Evolutionary conservation across 2,797 vertebrate genomes (phyloP).

Genomic region (Danio aesculapii): DNA sequence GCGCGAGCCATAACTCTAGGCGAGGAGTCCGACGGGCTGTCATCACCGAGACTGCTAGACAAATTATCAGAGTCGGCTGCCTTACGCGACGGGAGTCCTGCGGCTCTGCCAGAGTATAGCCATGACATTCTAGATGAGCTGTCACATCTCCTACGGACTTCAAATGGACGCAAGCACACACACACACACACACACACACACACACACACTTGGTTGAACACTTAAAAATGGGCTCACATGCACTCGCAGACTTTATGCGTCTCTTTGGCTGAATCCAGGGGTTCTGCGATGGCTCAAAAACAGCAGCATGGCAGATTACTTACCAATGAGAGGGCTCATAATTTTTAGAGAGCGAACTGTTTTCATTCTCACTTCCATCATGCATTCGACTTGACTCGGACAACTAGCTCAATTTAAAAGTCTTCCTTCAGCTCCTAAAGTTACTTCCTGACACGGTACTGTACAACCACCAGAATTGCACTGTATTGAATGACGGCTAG

Average conservation of each 20-base stretch:
- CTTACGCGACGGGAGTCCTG: conserved; percentile 64
- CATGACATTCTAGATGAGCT: conserved; percentile 76
- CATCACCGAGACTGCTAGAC: conserved; percentile 72
- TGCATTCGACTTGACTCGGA: conserved; percentile 42
- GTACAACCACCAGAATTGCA: conserved; percentile 33
- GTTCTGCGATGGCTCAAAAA: conserved; percentile 51
- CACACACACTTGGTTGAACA: conserved; percentile 1
- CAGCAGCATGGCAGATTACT: conserved; percentile 48
- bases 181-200: conserved; percentile 15
- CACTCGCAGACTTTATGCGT: conserved; percentile 25
- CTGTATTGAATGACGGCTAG: conserved; percentile 29
- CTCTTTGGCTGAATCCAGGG: conserved; percentile 41
- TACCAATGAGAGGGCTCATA: conserved; percentile 34
- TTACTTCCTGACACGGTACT: conserved; percentile 44
- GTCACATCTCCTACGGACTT: conserved; percentile 74
- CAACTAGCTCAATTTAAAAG: conserved; percentile 35
- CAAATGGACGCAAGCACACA: conserved; percentile 64
- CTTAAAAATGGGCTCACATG: conserved; percentile 24
- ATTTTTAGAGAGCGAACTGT: conserved; percentile 14
- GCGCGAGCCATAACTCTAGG: conserved; percentile 59
- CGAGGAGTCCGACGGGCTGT: conserved; percentile 69
- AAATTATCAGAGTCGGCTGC: conserved; percentile 73
- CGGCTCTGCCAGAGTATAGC: conserved; percentile 70
- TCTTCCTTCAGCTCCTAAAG: conserved; percentile 38
- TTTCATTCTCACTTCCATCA: conserved; percentile 20